Evolutionary conservation across 2,888 invertebrate species (phyloP), one percentile per base, ranked within the genome.

Genomic region (Pyrrhosoma nymphula): DNA sequence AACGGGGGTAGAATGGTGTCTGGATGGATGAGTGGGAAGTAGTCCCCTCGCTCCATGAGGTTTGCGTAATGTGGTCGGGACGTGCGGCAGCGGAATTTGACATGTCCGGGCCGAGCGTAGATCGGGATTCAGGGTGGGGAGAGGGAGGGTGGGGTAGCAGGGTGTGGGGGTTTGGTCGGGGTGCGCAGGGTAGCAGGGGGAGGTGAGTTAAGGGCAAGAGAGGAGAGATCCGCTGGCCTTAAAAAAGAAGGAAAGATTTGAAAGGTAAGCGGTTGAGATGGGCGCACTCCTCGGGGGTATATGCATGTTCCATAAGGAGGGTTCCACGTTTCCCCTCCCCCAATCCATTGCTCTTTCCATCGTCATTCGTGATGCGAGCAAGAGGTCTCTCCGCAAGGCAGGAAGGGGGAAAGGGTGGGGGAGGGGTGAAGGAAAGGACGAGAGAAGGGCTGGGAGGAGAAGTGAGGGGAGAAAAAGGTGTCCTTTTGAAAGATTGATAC

Each of bases 241-340:
- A 93, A 93, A 93, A 93, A 93, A 93, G 93, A 93, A 82, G 93
- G 69, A 93, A 69, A 69, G 93, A 93, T 93, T 93, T 93, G 93
- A n/a, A 47, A 69, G 93, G 93, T 93, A 93, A 93, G 93, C 93
- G 69, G 47, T 69, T 26, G 93, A 93, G 93, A 93, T 93, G 75
- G 93, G 63, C 47, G 93, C 93, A 69, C 93, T 55, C 69, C 93
- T 93, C 93, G 14, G 18, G 93, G 63, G 91, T 63, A 39, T 69
- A 47, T 47, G 69, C 69, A 93, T 56, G 89, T 47, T 47, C 89
- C 55, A 47, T 89, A 47, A 47, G 55, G 47, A 55, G 47, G 89
- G 47, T 12, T 26, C 89, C 55, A n/a, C n/a, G n/a, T 35, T n/a
- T 16, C 3, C 89, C 89, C 89, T 89, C 55, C 47, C n/a, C 55